Percentiles rank a stretch among this genome's conserved stretches.
Conservation (phyloP, 2,797 vertebrate genomes). For the Apogon hyalosoma region DNA sequence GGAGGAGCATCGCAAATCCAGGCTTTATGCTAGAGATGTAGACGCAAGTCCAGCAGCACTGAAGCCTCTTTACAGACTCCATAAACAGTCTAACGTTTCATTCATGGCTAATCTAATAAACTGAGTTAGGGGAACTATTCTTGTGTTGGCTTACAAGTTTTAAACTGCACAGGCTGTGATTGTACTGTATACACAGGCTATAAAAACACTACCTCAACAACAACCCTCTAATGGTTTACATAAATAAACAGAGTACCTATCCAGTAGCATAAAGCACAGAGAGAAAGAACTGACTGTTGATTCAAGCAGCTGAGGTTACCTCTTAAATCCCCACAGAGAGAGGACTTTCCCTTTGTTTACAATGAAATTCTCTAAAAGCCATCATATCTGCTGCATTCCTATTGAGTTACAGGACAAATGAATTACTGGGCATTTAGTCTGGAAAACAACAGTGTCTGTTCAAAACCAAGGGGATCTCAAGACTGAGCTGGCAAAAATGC, state of each 20-base stretch:
- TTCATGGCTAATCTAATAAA: conserved; percentile 63
- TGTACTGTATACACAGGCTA: conserved; percentile 56
- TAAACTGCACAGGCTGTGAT: conserved; percentile 28
- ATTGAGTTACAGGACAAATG: conserved; percentile 75
- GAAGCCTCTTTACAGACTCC: conserved; percentile 31
- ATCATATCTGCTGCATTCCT: conserved; percentile 63
- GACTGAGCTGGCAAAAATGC: conserved; percentile 61
- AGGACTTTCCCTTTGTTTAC: conserved; percentile 72
- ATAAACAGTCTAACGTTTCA: conserved; percentile 46
- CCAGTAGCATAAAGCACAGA: conserved; percentile 42
- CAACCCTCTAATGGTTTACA: conserved; percentile 64
- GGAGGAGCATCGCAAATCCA: neutral
- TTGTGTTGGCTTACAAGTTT: conserved; percentile 25
- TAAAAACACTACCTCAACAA: conserved; percentile 49
- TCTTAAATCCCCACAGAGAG: conserved; percentile 37
- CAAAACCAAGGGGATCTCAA: conserved; percentile 52
- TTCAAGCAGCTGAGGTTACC: conserved; percentile 48
- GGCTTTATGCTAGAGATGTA: conserved; percentile 22
- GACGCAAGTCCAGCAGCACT: conserved; percentile 18
- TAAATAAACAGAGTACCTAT: conserved; percentile 55
- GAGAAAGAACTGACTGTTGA: conserved; percentile 46
- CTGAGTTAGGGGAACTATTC: conserved; percentile 31
- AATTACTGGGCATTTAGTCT: conserved; percentile 68
- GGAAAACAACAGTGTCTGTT: conserved; percentile 61
- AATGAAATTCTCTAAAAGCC: conserved; percentile 72